Evolutionary conservation across 1,140 invertebrate species (phyloP).

Genomic region (Linepithema humile): DNA sequence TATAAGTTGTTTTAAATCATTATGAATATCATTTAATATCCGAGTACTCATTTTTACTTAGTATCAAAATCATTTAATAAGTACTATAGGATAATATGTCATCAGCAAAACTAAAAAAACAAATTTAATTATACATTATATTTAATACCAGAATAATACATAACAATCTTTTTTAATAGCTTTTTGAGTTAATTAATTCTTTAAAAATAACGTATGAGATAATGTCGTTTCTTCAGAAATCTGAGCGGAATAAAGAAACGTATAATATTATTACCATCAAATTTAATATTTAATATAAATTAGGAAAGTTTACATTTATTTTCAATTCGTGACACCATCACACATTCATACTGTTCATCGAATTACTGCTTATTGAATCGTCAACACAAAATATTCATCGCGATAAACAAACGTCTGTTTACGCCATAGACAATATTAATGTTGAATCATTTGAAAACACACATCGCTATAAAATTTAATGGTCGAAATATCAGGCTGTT

Average conservation of each 20-base stretch:
- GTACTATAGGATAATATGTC: neutral
- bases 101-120: neutral
- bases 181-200: neutral
- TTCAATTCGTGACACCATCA: too few relatives aligned
- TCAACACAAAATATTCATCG: neutral
- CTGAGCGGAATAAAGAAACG: neutral
- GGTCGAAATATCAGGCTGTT: too few relatives aligned
- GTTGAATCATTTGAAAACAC: neutral
- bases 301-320: neutral
- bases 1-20: constrained; percentile 80
- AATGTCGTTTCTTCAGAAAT: neutral
- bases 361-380: neutral
- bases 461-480: neutral
- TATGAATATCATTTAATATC: constrained; percentile 78
- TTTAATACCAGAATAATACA: neutral
- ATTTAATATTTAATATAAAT: neutral
- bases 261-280: neutral
- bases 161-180: neutral
- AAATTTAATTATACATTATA: neutral
- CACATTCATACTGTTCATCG: neutral
- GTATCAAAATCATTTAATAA: neutral
- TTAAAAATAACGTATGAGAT: neutral
- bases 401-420: too few relatives aligned
- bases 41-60: constrained; percentile 77
- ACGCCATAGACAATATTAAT: too few relatives aligned